Conservation (phyloP, 1,140 invertebrate species). For the Stenopsyche tienmushanensis region DNA sequence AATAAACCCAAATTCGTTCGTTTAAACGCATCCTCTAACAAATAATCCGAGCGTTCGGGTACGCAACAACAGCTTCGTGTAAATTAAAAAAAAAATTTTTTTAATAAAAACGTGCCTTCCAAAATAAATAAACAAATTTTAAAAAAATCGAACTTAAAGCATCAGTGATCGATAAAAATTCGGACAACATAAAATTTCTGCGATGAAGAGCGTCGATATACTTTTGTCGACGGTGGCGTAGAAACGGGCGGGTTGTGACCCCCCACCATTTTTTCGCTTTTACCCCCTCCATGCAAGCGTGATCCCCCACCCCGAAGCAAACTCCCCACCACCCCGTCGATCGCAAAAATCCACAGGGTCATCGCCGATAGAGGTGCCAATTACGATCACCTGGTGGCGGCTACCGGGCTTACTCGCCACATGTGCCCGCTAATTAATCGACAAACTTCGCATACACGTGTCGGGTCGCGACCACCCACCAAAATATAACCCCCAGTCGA, state of each 20-base stretch:
- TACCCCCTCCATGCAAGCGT: constrained; percentile 16
- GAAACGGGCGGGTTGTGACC: neutral
- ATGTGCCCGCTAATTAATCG: constrained; percentile 8
- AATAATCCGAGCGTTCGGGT: neutral
- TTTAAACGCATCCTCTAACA: no score
- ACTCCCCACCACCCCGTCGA: constrained; percentile 21
- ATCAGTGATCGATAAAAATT: no score
- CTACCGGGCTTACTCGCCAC: constrained; percentile 32
- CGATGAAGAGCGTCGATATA: constrained; percentile 28
- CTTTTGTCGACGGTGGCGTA: neutral
- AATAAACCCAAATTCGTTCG: neutral
- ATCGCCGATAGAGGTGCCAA: constrained; percentile 37
- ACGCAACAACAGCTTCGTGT: no score
- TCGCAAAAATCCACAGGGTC: constrained; percentile 26
- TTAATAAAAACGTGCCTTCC: neutral
- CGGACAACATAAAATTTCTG: neutral
- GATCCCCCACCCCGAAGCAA: constrained; percentile 19
- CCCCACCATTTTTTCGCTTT: constrained; percentile 28
- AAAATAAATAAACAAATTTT: neutral
- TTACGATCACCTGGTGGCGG: constrained; percentile 36
- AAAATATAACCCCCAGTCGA: neutral
- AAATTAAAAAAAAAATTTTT: neutral
- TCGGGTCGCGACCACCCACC: no score
- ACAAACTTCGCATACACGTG: no score
- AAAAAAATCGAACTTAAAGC: no score